These are phyloP conservation scores for Andrena marginata DNA, from an alignment of 2,888 invertebrate species.

Conservation along the genomic window DNA sequence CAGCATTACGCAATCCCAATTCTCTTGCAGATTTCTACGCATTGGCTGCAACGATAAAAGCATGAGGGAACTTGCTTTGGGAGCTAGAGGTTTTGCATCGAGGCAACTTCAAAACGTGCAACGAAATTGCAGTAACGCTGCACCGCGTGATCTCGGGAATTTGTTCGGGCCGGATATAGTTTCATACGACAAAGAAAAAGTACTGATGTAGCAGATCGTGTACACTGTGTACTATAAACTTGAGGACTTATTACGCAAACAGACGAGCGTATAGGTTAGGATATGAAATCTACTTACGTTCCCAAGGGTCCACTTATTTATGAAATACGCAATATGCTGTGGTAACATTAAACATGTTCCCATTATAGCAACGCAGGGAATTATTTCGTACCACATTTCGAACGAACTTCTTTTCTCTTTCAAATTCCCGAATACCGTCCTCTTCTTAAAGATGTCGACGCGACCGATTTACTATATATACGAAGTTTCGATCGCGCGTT, in stretches of 20 bases:
- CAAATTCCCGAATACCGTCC: background rate
- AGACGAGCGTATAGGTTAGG: conserved; percentile 48
- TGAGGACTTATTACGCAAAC: background rate
- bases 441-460: background rate
- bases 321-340: rapidly evolving
- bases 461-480: background rate
- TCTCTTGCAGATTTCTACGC: background rate
- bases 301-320: background rate
- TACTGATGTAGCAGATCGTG: too few relatives aligned
- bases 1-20: conserved; percentile 33
- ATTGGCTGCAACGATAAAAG: conserved; percentile 45
- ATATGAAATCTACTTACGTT: conserved; percentile 48
- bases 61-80: background rate
- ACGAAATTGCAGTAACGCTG: too few relatives aligned
- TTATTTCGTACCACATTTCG: conserved; percentile 78
- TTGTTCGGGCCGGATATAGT: too few relatives aligned
- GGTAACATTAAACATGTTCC: conserved; percentile 29
- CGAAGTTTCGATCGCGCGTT: background rate
- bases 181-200: too few relatives aligned
- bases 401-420: background rate
- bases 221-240: background rate
- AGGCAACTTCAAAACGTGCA: too few relatives aligned
- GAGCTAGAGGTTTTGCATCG: too few relatives aligned
- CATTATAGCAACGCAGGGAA: conserved; percentile 70
- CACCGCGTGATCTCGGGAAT: too few relatives aligned